These are phyloP conservation scores for Callyntrura guangdongensis DNA, from an alignment of 2,888 invertebrate species.

Conservation along the genomic window DNA sequence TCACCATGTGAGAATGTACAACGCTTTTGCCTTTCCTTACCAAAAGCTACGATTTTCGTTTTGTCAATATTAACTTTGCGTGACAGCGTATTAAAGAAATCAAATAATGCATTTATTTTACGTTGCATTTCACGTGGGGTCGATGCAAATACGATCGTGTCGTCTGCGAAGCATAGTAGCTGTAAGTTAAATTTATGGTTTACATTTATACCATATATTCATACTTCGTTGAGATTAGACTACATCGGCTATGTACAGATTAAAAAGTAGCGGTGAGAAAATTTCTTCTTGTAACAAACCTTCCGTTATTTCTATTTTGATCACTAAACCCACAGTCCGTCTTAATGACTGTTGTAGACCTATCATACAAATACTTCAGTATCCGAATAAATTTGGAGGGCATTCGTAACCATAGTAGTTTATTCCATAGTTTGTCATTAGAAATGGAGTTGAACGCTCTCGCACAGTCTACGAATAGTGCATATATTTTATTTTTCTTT, in stretches of 20 bases:
- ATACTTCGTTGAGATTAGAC: constrained; percentile 11
- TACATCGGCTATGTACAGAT: constrained; percentile 67
- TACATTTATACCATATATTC: constrained; percentile 7
- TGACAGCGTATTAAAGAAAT: constrained; percentile 33
- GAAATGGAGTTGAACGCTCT: constrained; percentile 71
- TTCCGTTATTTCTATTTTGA: constrained; percentile 58
- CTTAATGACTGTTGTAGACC: constrained; percentile 44
- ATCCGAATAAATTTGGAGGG: constrained; percentile 56
- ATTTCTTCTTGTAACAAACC: constrained; percentile 75
- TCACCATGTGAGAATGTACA: constrained; percentile 49
- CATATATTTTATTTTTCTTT: not conserved
- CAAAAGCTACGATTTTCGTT: constrained; percentile 76
- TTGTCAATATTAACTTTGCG: constrained; percentile 69
- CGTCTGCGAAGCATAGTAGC: constrained; percentile 72
- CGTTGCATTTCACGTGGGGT: constrained; percentile 47
- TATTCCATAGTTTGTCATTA: constrained; percentile 67
- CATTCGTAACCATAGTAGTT: constrained; percentile 53
- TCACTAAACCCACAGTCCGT: not conserved
- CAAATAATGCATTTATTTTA: constrained; percentile 54
- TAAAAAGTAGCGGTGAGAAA: constrained; percentile 74
- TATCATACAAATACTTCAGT: constrained; percentile 55
- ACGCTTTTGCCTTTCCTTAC: constrained; percentile 64
- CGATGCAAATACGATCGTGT: constrained; percentile 61
- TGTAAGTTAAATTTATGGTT: constrained; percentile 25
- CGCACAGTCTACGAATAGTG: constrained; percentile 83